Evolutionary conservation across 2,113 vertebrate genomes (phyloP), one percentile per base, ranked within the genome.

Genomic region (Gavia stellata): DNA sequence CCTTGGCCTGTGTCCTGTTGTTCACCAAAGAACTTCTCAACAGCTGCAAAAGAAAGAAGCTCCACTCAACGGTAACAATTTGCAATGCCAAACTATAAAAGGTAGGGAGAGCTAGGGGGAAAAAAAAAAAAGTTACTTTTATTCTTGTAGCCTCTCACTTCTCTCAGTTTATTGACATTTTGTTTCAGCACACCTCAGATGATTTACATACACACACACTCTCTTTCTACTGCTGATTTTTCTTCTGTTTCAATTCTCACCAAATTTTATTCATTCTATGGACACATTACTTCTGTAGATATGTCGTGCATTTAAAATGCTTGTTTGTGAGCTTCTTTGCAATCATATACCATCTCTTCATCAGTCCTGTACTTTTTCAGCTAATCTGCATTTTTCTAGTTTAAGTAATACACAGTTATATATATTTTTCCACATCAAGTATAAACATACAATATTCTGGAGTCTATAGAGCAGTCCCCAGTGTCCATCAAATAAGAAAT

Each of bases 1-100:
- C 99, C 94, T 99, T 99, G 92, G 99, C 99, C 91, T 99, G 99
- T 0, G 99, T 99, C 84, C 99, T 98, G 98, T 99, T 99, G 97
- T 99, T 99, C 85, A 99, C 99, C 98, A 99, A 96, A 19, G 99
- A 99, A 94, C 99, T 99, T 50, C 99, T 98, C 72, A 99, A 96
- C 15, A 99, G 97, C 99, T 99, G 91, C 6, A 97, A 86, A 2
- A 71, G 87, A 73, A 97, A 92, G n/a, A 84, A 56, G 84, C 53
- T 38, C 70, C 14, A 82, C 31, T 73, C 49, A 63, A 29, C 40
- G 34, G 42, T 53, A 92, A 92, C 23, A 78, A 40, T 9, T 21
- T 55, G 16, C 26, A 74, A 36, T 8, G 44, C 18, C 9, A 40
- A 86, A 44, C 6, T 36, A 38, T 7, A 29, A 84, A 50, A 84